A percentile compares a stretch with the other conserved stretches of the same genome.
phyloP scores from a whole-genome alignment of 2,113 vertebrate genomes.

The Nothoprocta perdicaria region DNA sequence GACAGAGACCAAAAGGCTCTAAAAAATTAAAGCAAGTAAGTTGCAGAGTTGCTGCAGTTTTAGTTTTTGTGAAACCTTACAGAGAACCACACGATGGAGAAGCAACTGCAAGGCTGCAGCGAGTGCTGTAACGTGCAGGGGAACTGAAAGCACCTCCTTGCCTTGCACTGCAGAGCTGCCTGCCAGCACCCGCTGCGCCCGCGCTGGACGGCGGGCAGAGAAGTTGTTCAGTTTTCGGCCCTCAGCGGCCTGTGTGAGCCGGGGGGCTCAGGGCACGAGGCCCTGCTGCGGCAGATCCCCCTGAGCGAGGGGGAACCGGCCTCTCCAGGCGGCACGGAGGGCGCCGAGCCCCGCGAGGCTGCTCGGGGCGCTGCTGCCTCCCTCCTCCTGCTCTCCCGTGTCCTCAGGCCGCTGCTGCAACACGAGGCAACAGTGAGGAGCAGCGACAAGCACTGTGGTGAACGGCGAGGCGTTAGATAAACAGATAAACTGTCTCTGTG shows the following conservation, averaged over 20 bases:
- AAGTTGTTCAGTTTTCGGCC: not conserved
- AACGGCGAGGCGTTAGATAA: constrained; percentile 14
- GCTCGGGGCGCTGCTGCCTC: not conserved
- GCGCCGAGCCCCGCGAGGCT: not conserved
- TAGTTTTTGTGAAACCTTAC: not conserved
- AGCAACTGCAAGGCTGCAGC: accelerated
- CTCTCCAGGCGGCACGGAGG: not conserved
- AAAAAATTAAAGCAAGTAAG: not conserved
- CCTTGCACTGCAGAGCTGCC: not conserved
- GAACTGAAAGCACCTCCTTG: not conserved
- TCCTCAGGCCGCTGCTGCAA: not conserved
- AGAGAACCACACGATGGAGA: not conserved
- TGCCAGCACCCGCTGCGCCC: not conserved
- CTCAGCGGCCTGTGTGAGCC: not conserved
- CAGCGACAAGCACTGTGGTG: not conserved
- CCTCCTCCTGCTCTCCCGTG: not conserved
- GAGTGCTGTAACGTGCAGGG: not conserved
- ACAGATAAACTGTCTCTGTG: constrained; percentile 9
- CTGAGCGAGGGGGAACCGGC: not conserved
- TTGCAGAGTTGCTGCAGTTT: not conserved
- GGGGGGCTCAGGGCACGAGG: not conserved
- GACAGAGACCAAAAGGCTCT: not conserved
- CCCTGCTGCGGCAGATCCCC: not conserved
- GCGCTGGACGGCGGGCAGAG: not conserved
- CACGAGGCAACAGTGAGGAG: not conserved